Evolutionary conservation across 2,113 vertebrate species (phyloP), one percentile per base, ranked within the genome.

Genomic region (Tenebrosternarchus preto): DNA sequence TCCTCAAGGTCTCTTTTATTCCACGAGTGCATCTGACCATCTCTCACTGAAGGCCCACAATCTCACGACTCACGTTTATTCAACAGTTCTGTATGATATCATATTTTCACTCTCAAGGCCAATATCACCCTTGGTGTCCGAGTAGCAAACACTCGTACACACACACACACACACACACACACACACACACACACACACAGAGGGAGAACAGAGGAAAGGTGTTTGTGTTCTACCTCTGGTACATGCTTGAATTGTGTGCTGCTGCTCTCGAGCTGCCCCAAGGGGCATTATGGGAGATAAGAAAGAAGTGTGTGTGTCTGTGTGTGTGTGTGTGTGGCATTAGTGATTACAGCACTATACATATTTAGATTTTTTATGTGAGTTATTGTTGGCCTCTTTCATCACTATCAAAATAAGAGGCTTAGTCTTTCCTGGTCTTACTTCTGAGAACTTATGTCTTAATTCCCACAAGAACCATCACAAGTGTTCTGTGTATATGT

Each of bases 221-320:
- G 11, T 43, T 43, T 43, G 11, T 17, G 55, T 56, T 56, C 16
- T 56, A n/a, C 19, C 16, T 4, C 1, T 56, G 55, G 55, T 56
- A 16, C 16, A 56, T 56, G 20, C 55, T 56, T 17, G 55, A 56
- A n/a, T n/a, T 17, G 55, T 19, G 55, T 56, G 11, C 39, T 43
- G 39, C 39, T 43, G 39, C n/a, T n/a, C n/a, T 43, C 11, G 39
- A 43, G 39, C 11, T 43, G 39, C 11, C 39, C 39, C 39, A 43
- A 8, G 55, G 55, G 55, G 55, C 55, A 20, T 4, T 56, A 16
- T 56, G 12, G 55, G 12, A 56, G 55, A 56, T 56, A 56, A 56
- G 3, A n/a, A 56, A 17, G 55, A 56, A 69, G 75, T 83, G 84
- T 68, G 53, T 76, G 77, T 46, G 36, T 73, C 33, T 61, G 68